A percentile compares a stretch with the other conserved stretches of the same genome.
Evolutionary conservation across 2,888 invertebrate genomes (phyloP).

Genomic region (Steromphala cineraria): DNA sequence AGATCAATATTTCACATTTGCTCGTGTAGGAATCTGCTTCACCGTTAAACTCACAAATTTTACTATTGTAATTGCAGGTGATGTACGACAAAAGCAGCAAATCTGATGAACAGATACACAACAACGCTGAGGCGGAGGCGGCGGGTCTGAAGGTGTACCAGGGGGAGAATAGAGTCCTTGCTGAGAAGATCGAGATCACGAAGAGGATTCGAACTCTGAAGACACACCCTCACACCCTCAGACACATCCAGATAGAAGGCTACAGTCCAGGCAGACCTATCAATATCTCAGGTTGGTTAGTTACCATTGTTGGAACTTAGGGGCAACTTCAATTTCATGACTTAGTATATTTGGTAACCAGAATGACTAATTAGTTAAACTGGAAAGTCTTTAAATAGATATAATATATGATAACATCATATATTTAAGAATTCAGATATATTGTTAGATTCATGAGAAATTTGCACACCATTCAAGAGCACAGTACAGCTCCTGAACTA

Average conservation of each 20-base stretch:
- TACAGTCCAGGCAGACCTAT: slow-evolving; percentile 58
- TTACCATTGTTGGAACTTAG: too few species aligned
- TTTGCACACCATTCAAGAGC: too few species aligned
- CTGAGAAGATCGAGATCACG: slow-evolving; percentile 51
- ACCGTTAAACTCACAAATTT: neutral
- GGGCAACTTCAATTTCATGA: too few species aligned
- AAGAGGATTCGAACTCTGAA: slow-evolving; percentile 62
- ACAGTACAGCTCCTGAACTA: too few species aligned
- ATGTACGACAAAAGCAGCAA: slow-evolving; percentile 29
- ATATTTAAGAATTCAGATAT: too few species aligned
- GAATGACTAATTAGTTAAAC: too few species aligned
- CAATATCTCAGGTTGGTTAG: slow-evolving; percentile 48
- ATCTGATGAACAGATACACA: slow-evolving; percentile 10
- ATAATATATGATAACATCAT: too few species aligned
- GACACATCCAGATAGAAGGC: slow-evolving; percentile 60
- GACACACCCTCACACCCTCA: slow-evolving; percentile 62
- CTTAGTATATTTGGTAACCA: neutral
- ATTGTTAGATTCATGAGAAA: too few species aligned
- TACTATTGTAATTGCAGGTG: slow-evolving; percentile 16
- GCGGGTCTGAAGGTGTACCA: slow-evolving; percentile 25
- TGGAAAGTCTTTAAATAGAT: too few species aligned
- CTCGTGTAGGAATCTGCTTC: neutral
- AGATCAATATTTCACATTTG: neutral
- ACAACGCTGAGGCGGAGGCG: slow-evolving; percentile 21
- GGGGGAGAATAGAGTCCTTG: slow-evolving; percentile 38